Percentiles rank a stretch among this genome's conserved stretches.
Conservation (phyloP, 1,140 invertebrate species). For the Drosophila bipectinata region DNA sequence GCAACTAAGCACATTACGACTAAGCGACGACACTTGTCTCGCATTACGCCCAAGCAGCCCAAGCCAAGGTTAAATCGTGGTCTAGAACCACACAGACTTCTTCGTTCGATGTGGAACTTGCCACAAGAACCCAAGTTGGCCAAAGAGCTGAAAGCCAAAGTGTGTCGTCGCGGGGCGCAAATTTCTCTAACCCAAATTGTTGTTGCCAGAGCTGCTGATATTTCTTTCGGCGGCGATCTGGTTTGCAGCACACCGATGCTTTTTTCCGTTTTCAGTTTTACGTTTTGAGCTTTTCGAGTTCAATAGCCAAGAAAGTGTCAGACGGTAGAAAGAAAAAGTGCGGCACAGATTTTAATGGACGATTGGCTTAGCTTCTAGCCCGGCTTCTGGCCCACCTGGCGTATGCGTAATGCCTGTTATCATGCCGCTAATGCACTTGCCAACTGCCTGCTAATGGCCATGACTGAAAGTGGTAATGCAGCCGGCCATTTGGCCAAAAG, state of each 20-base stretch:
- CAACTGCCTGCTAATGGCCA: conserved; percentile 53
- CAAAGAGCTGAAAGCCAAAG: conserved; percentile 32
- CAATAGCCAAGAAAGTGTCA: conserved; percentile 79
- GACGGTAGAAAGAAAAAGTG: conserved; percentile 78
- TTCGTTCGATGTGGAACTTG: conserved; percentile 23
- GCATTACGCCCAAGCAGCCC: conserved; percentile 69
- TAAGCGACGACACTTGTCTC: conserved; percentile 66
- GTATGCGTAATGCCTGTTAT: conserved; percentile 74
- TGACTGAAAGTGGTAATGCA: conserved; percentile 51
- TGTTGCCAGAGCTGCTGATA: conserved; percentile 25
- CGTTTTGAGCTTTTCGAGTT: conserved; percentile 54
- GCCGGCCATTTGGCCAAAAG: conserved; percentile 30
- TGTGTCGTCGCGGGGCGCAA: conserved; percentile 77
- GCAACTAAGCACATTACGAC: conserved; percentile 78
- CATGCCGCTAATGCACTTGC: conserved; percentile 46
- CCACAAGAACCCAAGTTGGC: conserved; percentile 54
- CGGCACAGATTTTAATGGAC: conserved; percentile 52
- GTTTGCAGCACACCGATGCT: conserved; percentile 64
- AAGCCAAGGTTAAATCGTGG: conserved; percentile 69
- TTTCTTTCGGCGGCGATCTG: conserved; percentile 54
- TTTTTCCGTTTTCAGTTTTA: neutral
- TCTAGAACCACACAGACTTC: conserved; percentile 49
- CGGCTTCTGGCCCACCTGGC: conserved; percentile 22
- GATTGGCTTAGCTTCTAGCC: conserved; percentile 1
- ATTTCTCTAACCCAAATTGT: conserved; percentile 82